phyloP scores from a whole-genome alignment of 2,888 invertebrate genomes.

The Acrocyrtus sp. region DNA sequence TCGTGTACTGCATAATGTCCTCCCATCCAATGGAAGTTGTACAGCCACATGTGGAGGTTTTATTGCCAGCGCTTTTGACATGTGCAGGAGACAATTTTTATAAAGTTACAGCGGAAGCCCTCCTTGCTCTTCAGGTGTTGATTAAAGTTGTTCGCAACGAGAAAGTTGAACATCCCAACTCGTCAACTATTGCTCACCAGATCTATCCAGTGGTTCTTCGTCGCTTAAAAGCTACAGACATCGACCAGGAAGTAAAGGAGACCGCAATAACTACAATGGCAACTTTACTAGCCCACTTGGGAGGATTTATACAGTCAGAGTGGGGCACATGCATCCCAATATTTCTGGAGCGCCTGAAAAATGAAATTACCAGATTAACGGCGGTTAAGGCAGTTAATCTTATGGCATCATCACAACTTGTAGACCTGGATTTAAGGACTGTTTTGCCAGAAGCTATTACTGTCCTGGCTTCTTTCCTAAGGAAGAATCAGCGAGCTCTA shows the following conservation, averaged over 20 bases:
- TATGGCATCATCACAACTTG: slow-evolving; percentile 88
- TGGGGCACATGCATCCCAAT: slow-evolving; percentile 89
- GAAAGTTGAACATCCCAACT: slow-evolving; percentile 53
- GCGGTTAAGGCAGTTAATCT: slow-evolving; percentile 96
- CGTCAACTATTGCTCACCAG: slow-evolving; percentile 50
- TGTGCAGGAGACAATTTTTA: slow-evolving; percentile 97
- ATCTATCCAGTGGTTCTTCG: slow-evolving; percentile 61
- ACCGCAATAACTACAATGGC: slow-evolving; percentile 97
- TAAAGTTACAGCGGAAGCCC: slow-evolving; percentile 97
- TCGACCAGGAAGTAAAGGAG: slow-evolving; percentile 99
- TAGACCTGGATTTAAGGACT: slow-evolving; percentile 56
- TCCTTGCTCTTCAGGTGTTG: slow-evolving; percentile 90
- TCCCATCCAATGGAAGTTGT: slow-evolving; percentile 84
- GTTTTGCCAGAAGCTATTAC: slow-evolving; percentile 86
- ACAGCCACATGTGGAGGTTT: slow-evolving; percentile 79
- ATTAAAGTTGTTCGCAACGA: slow-evolving; percentile 88
- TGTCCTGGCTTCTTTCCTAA: slow-evolving; percentile 90
- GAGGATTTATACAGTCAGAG: slow-evolving; percentile 72
- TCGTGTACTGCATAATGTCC: slow-evolving; percentile 84
- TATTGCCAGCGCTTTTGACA: slow-evolving; percentile 86
- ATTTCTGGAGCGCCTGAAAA: slow-evolving; percentile 92
- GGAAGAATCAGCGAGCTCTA: slow-evolving; percentile 97
- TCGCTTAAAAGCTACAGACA: slow-evolving; percentile 87
- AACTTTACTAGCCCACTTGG: slow-evolving; percentile 91
- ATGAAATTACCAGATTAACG: slow-evolving; percentile 96